Evolutionary conservation across 2,888 invertebrate species (phyloP).

Genomic region (Sepioteuthis lessoniana): DNA sequence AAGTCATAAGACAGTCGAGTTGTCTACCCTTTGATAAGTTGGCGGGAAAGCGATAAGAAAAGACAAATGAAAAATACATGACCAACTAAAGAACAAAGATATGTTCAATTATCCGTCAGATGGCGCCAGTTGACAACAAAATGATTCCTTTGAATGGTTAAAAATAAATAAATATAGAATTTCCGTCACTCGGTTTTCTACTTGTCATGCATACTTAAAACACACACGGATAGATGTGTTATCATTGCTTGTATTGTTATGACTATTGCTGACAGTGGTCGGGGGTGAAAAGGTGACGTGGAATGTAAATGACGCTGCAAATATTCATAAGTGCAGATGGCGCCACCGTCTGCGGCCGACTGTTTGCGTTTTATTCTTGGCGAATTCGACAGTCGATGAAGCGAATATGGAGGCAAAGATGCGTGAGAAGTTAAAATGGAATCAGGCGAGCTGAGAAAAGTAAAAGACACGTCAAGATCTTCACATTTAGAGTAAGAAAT

Average conservation of each 20-base stretch:
- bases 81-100: not conserved
- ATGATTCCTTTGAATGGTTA: not conserved
- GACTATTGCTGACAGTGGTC: not conserved
- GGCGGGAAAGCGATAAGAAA: not conserved
- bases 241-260: not conserved
- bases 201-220: not conserved
- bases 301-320: not conserved
- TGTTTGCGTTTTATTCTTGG: not conserved
- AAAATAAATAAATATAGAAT: not conserved
- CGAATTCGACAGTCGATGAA: not conserved
- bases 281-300: not conserved
- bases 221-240: not conserved
- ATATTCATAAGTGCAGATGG: constrained; percentile 18
- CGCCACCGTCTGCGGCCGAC: not conserved
- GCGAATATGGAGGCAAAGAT: not conserved
- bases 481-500: not conserved
- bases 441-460: not conserved
- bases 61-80: constrained; percentile 33
- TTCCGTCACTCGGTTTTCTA: not conserved
- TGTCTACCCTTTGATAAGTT: not conserved
- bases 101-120: not conserved
- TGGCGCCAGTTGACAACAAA: constrained; percentile 18
- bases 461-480: not conserved
- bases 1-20: not conserved
- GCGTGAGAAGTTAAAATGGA: not conserved